Evolutionary conservation across 2,797 vertebrate genomes (phyloP).

Genomic region (Megaceryle alcyon): DNA sequence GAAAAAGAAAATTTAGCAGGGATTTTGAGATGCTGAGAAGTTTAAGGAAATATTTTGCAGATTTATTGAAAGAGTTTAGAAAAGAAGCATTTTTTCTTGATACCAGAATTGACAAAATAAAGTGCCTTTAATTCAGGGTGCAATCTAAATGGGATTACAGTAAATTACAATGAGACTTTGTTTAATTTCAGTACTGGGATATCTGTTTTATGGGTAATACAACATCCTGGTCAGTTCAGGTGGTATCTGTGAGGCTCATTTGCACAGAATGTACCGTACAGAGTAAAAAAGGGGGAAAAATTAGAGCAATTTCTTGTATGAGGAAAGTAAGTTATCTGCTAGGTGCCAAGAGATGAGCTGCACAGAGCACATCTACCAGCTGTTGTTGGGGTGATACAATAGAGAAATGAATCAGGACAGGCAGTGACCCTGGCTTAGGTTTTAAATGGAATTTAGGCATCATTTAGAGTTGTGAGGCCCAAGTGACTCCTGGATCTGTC

Average conservation of each 20-base stretch:
- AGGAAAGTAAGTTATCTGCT: not conserved
- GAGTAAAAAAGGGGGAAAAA: not conserved
- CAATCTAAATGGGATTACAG: not conserved
- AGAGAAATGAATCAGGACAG: slow-evolving; percentile 7
- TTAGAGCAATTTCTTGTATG: not conserved
- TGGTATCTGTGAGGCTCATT: not conserved
- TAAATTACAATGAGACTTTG: not conserved
- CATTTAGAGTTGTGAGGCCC: not conserved
- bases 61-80: not conserved
- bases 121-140: not conserved
- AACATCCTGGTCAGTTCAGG: not conserved
- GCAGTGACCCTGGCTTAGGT: not conserved
- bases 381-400: slow-evolving; percentile 29
- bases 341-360: not conserved
- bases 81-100: not conserved
- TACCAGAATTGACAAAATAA: not conserved
- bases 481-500: not conserved
- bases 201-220: not conserved
- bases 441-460: slow-evolving; percentile 27
- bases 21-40: not conserved
- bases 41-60: not conserved
- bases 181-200: not conserved
- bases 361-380: slow-evolving; percentile 33
- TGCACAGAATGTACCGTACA: not conserved
- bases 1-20: not conserved